Conservation (phyloP, 1,140 invertebrate genomes). For the Neoseiulus cucumeris region DNA sequence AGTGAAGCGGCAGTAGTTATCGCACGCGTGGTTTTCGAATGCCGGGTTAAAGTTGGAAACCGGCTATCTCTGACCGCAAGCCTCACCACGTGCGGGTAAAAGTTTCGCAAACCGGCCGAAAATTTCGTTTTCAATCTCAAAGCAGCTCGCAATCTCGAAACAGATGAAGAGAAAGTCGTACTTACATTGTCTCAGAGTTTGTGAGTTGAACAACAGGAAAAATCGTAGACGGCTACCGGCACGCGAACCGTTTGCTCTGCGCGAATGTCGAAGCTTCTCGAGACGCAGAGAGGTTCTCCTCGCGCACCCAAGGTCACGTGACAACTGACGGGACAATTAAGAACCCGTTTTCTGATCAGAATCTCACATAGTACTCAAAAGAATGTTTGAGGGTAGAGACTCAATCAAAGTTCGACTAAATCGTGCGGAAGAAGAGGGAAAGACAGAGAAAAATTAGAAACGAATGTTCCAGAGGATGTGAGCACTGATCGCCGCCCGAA, state of each 20-base stretch:
- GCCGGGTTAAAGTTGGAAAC: too few species aligned
- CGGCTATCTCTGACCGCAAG: too few species aligned
- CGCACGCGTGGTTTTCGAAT: too few species aligned
- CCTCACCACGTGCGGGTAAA: neutral
- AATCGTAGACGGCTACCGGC: neutral
- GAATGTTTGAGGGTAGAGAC: neutral
- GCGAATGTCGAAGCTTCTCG: slow-evolving; percentile 10
- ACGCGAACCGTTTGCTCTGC: slow-evolving; percentile 3
- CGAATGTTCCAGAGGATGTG: neutral
- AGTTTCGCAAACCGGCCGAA: neutral
- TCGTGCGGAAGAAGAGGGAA: neutral
- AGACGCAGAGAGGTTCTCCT: neutral
- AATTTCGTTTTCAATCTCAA: neutral
- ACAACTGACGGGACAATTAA: neutral
- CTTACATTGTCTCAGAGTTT: neutral
- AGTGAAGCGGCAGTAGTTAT: too few species aligned
- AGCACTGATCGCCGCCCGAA: neutral
- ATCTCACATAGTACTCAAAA: neutral
- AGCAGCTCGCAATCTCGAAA: neutral
- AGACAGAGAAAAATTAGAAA: neutral
- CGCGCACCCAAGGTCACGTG: slow-evolving; percentile 3
- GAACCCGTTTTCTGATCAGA: too few species aligned
- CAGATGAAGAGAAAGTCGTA: neutral
- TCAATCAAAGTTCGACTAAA: neutral
- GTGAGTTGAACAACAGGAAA: neutral